phyloP scores from a whole-genome alignment of 1,140 invertebrate species.

The Apolygus lucorum region DNA sequence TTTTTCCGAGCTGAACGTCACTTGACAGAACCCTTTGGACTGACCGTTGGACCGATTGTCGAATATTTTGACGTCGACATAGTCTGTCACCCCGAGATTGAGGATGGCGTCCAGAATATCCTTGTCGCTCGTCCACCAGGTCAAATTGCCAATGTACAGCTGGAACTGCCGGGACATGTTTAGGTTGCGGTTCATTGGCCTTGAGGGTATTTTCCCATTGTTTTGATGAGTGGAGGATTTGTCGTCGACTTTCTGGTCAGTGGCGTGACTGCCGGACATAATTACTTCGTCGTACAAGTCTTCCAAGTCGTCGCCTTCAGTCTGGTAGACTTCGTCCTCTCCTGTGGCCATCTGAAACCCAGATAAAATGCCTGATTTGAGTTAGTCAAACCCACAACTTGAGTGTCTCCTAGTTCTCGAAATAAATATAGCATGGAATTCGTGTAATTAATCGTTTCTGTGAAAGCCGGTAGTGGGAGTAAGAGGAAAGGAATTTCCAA shows the following conservation, averaged over 20 bases:
- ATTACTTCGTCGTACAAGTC: constrained; percentile 8
- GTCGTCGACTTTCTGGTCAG: not conserved
- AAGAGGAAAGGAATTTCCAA: no score
- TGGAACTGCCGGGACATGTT: not conserved
- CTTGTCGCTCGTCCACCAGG: constrained; percentile 17
- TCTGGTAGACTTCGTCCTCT: not conserved
- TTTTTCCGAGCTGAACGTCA: constrained; percentile 15
- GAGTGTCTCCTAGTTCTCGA: no score
- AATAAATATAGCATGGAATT: no score
- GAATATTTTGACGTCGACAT: constrained; percentile 12
- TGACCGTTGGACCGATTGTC: constrained; percentile 19
- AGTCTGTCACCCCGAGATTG: not conserved
- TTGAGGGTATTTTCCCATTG: not conserved
- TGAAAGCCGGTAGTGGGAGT: no score
- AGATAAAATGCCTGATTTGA: no score
- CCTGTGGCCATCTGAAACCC: constrained; percentile 1
- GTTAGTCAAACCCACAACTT: no score
- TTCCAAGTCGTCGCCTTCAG: not conserved
- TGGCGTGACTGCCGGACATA: not conserved
- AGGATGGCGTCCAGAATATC: constrained; percentile 4
- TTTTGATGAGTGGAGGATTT: not conserved
- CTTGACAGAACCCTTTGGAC: constrained; percentile 16
- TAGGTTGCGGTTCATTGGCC: not conserved
- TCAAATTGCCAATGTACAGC: constrained; percentile 19
- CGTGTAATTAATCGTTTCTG: no score